Percentiles rank a stretch among this genome's conserved stretches.
These are phyloP conservation scores for Globodera ellingtonae DNA, from an alignment of 1,140 invertebrate species.

Conservation along the genomic window DNA sequence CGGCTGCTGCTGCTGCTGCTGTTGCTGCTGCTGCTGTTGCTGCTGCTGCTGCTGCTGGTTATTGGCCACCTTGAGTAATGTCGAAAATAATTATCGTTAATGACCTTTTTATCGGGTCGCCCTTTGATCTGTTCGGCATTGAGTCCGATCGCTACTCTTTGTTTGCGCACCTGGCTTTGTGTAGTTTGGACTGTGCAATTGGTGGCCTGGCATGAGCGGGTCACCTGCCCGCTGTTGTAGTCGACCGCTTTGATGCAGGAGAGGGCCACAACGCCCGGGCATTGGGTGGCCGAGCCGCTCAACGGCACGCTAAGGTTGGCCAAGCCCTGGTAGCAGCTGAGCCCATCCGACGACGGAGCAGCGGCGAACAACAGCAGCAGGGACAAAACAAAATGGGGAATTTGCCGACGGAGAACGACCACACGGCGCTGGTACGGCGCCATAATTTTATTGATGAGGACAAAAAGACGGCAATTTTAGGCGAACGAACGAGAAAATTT, in stretches of 20 bases:
- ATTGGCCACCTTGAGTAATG: too few species aligned
- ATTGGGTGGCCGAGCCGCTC: background rate
- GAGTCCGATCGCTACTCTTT: too few species aligned
- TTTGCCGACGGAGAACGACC: background rate
- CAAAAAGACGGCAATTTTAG: background rate
- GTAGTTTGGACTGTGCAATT: conserved; percentile 12
- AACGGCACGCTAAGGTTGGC: background rate
- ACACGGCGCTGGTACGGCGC: background rate
- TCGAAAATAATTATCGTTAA: too few species aligned
- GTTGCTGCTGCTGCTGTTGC: background rate
- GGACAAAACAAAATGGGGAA: background rate
- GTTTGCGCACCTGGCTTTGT: background rate
- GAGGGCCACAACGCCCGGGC: background rate
- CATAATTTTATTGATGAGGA: background rate
- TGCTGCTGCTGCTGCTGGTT: background rate
- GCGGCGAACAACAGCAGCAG: background rate
- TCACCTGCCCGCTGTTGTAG: conserved; percentile 3
- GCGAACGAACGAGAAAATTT: background rate
- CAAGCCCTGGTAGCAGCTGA: conserved; percentile 23
- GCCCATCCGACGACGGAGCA: background rate
- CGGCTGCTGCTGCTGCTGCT: too few species aligned
- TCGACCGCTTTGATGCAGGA: conserved; percentile 20
- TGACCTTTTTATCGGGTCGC: too few species aligned
- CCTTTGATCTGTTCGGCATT: too few species aligned
- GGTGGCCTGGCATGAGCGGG: conserved; percentile 10